Base-by-base conservation (phyloP, 2,888 invertebrate genomes). In the Gandaritis pyraliata region DNA sequence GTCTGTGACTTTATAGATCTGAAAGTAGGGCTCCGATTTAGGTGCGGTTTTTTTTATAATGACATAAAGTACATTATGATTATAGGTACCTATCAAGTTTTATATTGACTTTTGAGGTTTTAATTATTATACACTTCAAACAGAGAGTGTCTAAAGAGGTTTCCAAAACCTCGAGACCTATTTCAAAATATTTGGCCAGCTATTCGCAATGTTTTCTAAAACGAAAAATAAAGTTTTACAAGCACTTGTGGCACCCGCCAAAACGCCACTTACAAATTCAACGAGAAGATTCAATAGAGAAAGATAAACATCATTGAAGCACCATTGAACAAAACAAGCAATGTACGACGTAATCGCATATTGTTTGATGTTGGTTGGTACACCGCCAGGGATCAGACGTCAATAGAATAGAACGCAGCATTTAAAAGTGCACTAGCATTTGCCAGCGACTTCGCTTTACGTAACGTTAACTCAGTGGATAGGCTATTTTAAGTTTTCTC, bases 301-400 rank as follows among this genome's bases (percentile, higher is more conserved):
- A 12, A 57, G 29, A 41, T 51, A 56, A 50, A 48, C 23, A 53
- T 49, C 15, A 45, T 39, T 18, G 6, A 58, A 47, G 52, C 33
- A 48, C 46, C n/a, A 58, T 52, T 58, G 47, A 58, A 52, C 18
- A 58, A 47, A 38, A 16, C 47, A 47, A 49, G 50, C 51, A 48
- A 7, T 33, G 33, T 23, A 36, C 10, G 18, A 47, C 51, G 41
- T 56, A 48, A 38, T 46, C 33, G 5, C n/a, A 45, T 45, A 57
- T 46, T 33, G 45, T 62, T 30, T 58, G 13, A 16, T 47, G 46
- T 58, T 57, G 49, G 46, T 58, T 57, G 49, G 49, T 57, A 49
- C 57, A 48, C 45, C 13, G 48, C 48, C 61, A 57, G 41, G 52
- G 52, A 43, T 43, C 36, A 62, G 30, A 23, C 48, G 58, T 49